These are phyloP conservation scores for Ailuropoda melanoleuca DNA, from an alignment of 2,113 vertebrate genomes.

Conservation along the genomic window DNA sequence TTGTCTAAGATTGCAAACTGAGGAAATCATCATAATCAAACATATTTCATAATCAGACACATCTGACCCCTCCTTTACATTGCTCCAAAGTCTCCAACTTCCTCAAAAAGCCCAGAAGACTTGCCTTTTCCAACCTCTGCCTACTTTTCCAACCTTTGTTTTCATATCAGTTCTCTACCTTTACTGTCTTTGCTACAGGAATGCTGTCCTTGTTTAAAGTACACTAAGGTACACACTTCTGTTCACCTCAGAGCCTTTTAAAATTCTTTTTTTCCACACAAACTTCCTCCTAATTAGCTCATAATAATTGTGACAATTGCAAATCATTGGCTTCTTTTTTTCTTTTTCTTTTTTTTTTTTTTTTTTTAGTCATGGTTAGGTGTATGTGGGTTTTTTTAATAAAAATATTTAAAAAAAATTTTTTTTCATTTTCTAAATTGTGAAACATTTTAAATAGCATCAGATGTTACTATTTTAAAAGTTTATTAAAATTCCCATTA, in stretches of 20 bases:
- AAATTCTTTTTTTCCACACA: background rate
- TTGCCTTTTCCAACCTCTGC: background rate
- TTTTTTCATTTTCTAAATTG: background rate
- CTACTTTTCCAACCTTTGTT: background rate
- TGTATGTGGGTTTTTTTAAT: background rate
- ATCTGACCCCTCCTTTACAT: background rate
- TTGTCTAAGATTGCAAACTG: background rate
- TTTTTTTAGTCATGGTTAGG: background rate
- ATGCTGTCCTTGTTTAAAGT: background rate
- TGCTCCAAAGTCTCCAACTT: background rate
- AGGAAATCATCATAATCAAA: conserved; percentile 5
- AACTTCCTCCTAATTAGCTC: background rate
- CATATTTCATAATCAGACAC: background rate
- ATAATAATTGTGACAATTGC: background rate
- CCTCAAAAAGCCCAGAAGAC: background rate
- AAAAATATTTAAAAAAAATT: background rate
- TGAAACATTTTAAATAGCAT: background rate
- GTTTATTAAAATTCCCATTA: background rate
- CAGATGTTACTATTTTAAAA: background rate
- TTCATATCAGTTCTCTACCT: background rate
- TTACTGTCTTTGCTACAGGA: background rate
- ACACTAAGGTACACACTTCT: background rate
- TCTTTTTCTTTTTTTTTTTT: background rate
- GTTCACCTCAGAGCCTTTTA: background rate
- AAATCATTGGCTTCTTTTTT: background rate